Conservation (phyloP, 2,113 vertebrate species). For the Thalassoma bifasciatum region DNA sequence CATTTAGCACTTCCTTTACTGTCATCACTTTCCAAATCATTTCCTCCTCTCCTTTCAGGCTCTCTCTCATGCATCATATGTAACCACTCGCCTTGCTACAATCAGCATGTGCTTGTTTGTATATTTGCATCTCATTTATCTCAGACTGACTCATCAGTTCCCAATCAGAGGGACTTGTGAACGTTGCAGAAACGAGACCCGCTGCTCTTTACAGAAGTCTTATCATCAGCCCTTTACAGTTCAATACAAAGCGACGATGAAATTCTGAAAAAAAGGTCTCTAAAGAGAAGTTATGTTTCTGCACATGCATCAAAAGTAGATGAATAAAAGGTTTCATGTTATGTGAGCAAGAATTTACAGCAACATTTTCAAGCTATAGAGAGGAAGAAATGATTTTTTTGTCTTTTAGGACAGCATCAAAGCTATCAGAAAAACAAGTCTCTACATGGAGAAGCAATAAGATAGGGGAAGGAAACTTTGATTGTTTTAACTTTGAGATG, state of each 20-base stretch:
- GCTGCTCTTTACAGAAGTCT: background rate
- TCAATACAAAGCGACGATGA: background rate
- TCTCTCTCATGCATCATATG: background rate
- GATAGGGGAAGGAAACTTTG: too few species aligned
- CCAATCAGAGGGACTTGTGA: conserved; percentile 52
- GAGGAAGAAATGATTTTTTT: too few species aligned
- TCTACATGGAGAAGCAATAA: too few species aligned
- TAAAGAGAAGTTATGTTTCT: background rate
- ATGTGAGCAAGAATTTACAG: background rate
- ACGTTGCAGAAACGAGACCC: background rate
- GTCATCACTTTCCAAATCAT: background rate
- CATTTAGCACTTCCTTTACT: background rate
- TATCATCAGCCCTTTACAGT: background rate
- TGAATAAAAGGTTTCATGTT: background rate
- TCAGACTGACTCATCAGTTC: conserved; percentile 24
- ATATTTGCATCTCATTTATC: conserved; percentile 23
- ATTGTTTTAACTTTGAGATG: too few species aligned
- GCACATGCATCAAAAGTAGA: background rate
- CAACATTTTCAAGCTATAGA: background rate
- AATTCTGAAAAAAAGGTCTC: background rate
- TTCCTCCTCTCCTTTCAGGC: background rate
- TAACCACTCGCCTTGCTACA: conserved; percentile 6
- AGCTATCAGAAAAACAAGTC: too few species aligned
- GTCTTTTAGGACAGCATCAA: too few species aligned
- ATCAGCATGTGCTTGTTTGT: conserved; percentile 40